These are phyloP conservation scores for Serinus canaria DNA, from an alignment of 2,113 vertebrate genomes.

Conservation along the genomic window DNA sequence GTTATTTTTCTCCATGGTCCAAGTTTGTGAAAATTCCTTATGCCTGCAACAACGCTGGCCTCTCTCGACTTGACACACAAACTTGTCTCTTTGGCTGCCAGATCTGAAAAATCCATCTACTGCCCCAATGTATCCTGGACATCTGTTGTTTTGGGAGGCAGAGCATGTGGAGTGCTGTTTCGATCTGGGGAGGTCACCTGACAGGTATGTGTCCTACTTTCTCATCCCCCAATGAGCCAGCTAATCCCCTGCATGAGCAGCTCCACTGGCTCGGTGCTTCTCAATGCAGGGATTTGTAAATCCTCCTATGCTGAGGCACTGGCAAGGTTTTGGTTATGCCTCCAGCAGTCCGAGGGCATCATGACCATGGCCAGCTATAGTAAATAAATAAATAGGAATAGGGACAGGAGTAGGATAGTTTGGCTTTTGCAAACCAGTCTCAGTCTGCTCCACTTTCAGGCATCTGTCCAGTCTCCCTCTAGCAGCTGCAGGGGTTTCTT, in stretches of 20 bases:
- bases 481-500: neutral
- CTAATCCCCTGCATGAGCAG: neutral
- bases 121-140: neutral
- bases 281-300: rapidly evolving
- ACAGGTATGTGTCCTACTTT: neutral
- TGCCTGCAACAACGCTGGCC: rapidly evolving
- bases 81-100: neutral
- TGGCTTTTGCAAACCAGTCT: neutral
- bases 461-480: neutral
- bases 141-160: neutral
- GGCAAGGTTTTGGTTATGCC: neutral
- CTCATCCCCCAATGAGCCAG: neutral
- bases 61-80: neutral
- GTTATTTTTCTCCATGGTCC: neutral
- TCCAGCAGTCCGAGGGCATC: neutral
- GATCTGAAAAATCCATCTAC: neutral
- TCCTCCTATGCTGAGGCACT: neutral
- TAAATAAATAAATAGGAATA: neutral
- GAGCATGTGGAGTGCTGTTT: neutral
- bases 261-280: neutral
- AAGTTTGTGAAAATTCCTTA: neutral
- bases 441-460: neutral
- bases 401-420: neutral
- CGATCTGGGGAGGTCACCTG: neutral
- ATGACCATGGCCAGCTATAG: neutral